Base-by-base conservation (phyloP, 2,797 vertebrate genomes). In the Trachurus trachurus region DNA sequence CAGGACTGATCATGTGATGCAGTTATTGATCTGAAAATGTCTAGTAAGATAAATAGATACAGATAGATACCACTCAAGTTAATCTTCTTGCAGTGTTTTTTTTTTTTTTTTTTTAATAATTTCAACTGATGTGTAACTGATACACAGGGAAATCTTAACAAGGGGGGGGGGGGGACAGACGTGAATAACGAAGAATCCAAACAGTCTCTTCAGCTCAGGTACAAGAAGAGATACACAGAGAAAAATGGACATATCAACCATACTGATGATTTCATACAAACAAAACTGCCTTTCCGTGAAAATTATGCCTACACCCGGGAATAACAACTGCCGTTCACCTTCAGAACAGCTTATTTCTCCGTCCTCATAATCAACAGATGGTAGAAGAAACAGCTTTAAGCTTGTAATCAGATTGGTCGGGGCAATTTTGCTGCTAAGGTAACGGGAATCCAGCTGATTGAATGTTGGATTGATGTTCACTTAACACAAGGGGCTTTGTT, bases 91-190 rank as follows among this genome's bases (percentile, higher is more conserved):
- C 75, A 80, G 49, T 67, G 21, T 87, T 26, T 26, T 26, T 26
- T 26, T 26, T 26, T 26, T 26, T 34, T 34, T 34, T 34, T 34
- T 64, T 94, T 92, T 93, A 93, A 92, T 93, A 42, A 77, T 84
- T 86, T 88, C 70, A 78, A 57, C 47, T 78, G 80, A 85, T 59
- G 54, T 49, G 49, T 59, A 82, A 81, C 59, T 21, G 26, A 65
- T 73, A 84, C 80, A 90, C 58, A 58, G 13, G 58, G 68, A 54
- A 61, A 63, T 69, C 9, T 65, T 56, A 79, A 86, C 50, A 62
- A 58, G 17, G 29, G 66, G 47, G 50, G 42, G 50, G 40, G 13
- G 17, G 58, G 76, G 84, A 66, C 19, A 71, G 73, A 65, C n/a
- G n/a, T 13, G 56, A 52, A 69, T 39, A 61, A 74, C 17, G 17